These are phyloP conservation scores for Pristionchus exspectatus DNA, from an alignment of 2,888 invertebrate genomes.

Conservation along the genomic window DNA sequence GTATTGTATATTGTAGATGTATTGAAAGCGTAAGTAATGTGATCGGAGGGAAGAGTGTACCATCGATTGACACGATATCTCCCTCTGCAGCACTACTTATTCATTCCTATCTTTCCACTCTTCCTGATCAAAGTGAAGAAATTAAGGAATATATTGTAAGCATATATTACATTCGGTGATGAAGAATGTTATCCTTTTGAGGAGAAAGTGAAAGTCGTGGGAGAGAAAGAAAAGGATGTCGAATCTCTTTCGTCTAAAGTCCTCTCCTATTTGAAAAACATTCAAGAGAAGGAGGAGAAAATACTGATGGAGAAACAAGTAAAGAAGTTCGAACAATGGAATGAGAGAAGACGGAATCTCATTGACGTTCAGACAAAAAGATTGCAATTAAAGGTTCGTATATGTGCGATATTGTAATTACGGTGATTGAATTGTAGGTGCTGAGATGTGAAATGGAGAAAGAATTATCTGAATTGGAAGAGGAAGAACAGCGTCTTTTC, in stretches of 20 bases:
- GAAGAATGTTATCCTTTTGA: neutral
- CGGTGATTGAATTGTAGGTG: neutral
- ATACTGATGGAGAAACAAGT: conserved; percentile 61
- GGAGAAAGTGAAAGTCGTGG: neutral
- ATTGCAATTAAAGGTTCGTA: conserved; percentile 64
- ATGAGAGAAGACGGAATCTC: conserved; percentile 62
- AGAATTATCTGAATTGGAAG: conserved; percentile 62
- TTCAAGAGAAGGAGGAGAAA: conserved; percentile 56
- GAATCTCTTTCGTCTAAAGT: neutral
- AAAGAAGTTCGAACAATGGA: conserved; percentile 66
- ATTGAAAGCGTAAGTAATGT: neutral
- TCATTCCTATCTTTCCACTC: conserved; percentile 19
- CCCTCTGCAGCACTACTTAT: neutral
- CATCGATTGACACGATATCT: neutral
- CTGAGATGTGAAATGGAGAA: conserved; percentile 15
- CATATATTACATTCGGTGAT: neutral
- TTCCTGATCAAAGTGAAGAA: conserved; percentile 9
- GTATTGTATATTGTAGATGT: neutral
- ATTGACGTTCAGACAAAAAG: conserved; percentile 71
- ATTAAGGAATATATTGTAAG: conserved; percentile 7
- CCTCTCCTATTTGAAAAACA: neutral
- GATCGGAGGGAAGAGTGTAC: neutral
- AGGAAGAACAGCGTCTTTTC: conserved; percentile 64
- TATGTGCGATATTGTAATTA: neutral
- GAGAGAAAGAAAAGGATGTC: neutral